Evolutionary conservation across 2,113 vertebrate species (phyloP), one percentile per base, ranked within the genome.

Genomic region (Aspiorhynchus laticeps): DNA sequence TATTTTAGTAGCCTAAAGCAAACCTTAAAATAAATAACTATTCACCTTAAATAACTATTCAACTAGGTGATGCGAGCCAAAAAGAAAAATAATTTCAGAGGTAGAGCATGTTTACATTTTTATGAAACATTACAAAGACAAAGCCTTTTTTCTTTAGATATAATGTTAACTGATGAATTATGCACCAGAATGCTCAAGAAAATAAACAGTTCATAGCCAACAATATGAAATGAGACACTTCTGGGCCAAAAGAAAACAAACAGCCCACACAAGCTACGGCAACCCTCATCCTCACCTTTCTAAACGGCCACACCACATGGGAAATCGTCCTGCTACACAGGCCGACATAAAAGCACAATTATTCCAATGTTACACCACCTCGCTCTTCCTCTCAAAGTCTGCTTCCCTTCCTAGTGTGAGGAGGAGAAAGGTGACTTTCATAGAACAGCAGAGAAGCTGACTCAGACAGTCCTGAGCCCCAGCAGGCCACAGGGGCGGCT

Each of bases 371-470:
- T 84, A 51, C 67, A 84, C 9, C 43, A 56, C 56, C 48, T 88
- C 26, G 36, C 65, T 36, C 21, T 46, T 7, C 21, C 26, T 36
- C 36, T 76, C 56, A 38, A 28, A 65, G 38, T 10, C 43, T 65
- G 28, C 38, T 67, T 78, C 21, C 24, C 24, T 69, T 84, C 36
- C 65, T 78, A 87, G 63, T 48, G 77, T 82, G 88, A 75, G 86
- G 78, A 89, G 75, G 87, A 87, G 86, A 89, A 93, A 94, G 92
- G 92, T 94, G 94, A 94, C 93, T 92, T 94, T 94, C 88, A 92
- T 63, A 85, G 90, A 92, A 87, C 85, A 91, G 92, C 38, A 82
- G 86, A 91, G 89, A 92, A 87, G 92, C 92, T 94, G 93, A 95
- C 90, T 92, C 91, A 91, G 92, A 93, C 91, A 92, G 90, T 89